phyloP scores from a whole-genome alignment of 2,888 invertebrate genomes.

The Ormia ochracea region DNA sequence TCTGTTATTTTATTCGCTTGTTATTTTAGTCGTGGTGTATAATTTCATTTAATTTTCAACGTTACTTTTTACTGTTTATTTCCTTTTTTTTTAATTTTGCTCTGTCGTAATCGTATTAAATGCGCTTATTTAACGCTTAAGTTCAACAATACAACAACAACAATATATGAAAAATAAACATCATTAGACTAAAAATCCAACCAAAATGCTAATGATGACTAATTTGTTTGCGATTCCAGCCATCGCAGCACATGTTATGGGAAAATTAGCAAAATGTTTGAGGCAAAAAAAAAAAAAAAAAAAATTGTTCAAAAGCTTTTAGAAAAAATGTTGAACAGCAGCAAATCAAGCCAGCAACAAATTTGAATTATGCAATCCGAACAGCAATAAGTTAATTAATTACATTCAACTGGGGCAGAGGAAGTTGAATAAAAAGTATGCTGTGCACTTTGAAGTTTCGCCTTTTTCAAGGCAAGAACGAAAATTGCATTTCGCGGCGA shows the following conservation, averaged over 20 bases:
- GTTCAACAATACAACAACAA: slow-evolving; percentile 58
- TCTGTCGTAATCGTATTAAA: slow-evolving; percentile 72
- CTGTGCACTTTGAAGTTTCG: no score
- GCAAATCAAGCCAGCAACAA: not conserved
- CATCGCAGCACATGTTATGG: slow-evolving; percentile 54
- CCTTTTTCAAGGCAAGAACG: no score
- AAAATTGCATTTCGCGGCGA: no score
- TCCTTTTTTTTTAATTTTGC: slow-evolving; percentile 48
- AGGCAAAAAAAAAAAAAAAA: slow-evolving; percentile 14
- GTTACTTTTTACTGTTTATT: slow-evolving; percentile 55
- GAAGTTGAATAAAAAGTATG: not conserved
- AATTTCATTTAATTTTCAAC: slow-evolving; percentile 63
- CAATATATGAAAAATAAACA: slow-evolving; percentile 30
- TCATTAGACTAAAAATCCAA: slow-evolving; percentile 52
- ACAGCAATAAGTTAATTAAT: not conserved
- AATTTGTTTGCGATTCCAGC: slow-evolving; percentile 70
- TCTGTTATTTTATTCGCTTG: slow-evolving; percentile 57
- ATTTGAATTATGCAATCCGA: not conserved
- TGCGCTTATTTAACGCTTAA: slow-evolving; percentile 75
- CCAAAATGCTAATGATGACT: slow-evolving; percentile 74
- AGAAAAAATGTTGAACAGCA: not conserved
- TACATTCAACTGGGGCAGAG: not conserved
- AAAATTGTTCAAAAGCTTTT: slow-evolving; percentile 16
- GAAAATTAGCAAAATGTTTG: slow-evolving; percentile 56
- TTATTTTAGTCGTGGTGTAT: slow-evolving; percentile 70